Percentiles rank a stretch among this genome's conserved stretches.
These are phyloP conservation scores for Tauraco hartlaubi DNA, from an alignment of 2,797 vertebrate genomes.

Conservation along the genomic window DNA sequence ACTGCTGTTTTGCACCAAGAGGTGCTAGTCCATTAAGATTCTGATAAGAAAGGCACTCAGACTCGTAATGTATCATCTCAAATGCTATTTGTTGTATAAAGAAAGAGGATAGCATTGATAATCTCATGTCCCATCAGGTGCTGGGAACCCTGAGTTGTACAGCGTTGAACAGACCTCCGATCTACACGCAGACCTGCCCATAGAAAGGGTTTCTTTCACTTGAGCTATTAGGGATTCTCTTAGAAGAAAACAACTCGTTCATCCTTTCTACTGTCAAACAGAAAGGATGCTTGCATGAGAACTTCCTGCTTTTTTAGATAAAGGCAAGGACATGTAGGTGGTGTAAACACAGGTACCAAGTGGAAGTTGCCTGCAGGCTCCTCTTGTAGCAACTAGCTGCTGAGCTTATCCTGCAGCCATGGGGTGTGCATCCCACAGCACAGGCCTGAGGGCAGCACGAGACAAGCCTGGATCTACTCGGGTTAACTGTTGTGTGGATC, in stretches of 20 bases:
- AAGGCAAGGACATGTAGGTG: not conserved
- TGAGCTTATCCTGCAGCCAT: not conserved
- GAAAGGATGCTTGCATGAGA: not conserved
- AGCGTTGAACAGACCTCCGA: not conserved
- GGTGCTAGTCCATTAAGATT: not conserved
- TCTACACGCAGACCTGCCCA: rapidly evolving
- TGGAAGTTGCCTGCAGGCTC: not conserved
- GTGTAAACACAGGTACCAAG: not conserved
- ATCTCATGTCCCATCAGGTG: not conserved
- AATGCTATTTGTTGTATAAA: not conserved
- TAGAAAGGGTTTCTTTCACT: not conserved
- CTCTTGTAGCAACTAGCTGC: not conserved
- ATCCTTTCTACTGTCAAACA: not conserved
- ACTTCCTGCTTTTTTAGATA: not conserved
- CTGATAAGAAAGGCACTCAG: not conserved
- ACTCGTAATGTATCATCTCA: not conserved
- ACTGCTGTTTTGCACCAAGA: not conserved
- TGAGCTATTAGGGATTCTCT: not conserved
- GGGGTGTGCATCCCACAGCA: not conserved
- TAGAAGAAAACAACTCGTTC: not conserved
- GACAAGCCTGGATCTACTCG: not conserved
- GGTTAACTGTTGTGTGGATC: not conserved
- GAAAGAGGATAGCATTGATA: not conserved
- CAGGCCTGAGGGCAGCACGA: not conserved
- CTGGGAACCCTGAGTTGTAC: not conserved